Conservation (phyloP, 2,888 invertebrate genomes). For the Drosophila demipolita region DNA sequence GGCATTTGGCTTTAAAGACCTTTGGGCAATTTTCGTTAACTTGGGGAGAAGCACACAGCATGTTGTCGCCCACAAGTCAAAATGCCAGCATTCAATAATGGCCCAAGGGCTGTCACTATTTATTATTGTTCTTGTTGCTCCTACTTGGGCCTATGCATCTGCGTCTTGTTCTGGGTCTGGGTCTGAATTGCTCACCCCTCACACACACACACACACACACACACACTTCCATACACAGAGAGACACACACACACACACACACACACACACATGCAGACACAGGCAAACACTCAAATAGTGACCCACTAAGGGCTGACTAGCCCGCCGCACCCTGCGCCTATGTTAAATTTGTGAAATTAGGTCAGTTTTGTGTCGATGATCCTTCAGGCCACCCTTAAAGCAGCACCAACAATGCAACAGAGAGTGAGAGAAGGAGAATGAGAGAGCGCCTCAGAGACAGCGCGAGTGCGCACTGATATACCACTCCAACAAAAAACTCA, state of each 20-base stretch:
- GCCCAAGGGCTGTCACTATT: constrained; percentile 57
- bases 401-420: constrained; percentile 36
- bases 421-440: constrained; percentile 29
- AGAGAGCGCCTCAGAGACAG: constrained; percentile 51
- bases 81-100: constrained; percentile 56
- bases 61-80: constrained; percentile 46
- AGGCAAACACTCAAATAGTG: constrained; percentile 48
- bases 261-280: constrained; percentile 20
- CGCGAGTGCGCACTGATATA: constrained; percentile 71
- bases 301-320: constrained; percentile 65
- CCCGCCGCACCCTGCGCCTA: constrained; percentile 73
- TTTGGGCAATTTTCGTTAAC: constrained; percentile 30
- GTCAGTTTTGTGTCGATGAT: constrained; percentile 85
- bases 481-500: constrained; percentile 32
- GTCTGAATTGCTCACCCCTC: constrained; percentile 21
- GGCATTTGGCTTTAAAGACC: constrained; percentile 29
- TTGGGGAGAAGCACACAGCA: constrained; percentile 25
- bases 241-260: constrained; percentile 42
- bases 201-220: constrained; percentile 10
- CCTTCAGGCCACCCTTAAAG: constrained; percentile 78
- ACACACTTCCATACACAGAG: neutral
- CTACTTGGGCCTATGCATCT: constrained; percentile 49
- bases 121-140: constrained; percentile 43
- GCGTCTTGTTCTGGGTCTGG: constrained; percentile 33
- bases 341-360: constrained; percentile 84